These are phyloP conservation scores for Pempheris klunzingeri DNA, from an alignment of 2,797 vertebrate genomes.

Conservation along the genomic window DNA sequence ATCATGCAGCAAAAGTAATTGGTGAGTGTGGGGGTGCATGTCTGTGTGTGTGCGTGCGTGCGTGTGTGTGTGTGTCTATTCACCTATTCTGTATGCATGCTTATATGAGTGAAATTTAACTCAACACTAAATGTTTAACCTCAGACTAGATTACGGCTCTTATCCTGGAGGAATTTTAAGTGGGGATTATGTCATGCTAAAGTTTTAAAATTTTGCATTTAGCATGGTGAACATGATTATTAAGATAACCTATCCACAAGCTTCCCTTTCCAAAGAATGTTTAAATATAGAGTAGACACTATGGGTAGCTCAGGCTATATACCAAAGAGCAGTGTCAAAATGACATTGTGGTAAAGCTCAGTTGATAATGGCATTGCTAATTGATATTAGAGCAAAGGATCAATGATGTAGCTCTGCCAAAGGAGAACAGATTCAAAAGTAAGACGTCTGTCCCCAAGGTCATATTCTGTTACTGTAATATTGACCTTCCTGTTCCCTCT, in stretches of 20 bases:
- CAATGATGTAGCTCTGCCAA: slow-evolving; percentile 67
- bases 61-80: slow-evolving; percentile 12
- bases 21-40: slow-evolving; percentile 10
- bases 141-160: background rate
- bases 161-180: background rate
- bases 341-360: slow-evolving; percentile 68
- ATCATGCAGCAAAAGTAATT: slow-evolving; percentile 62
- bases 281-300: slow-evolving; percentile 25
- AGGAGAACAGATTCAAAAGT: slow-evolving; percentile 62
- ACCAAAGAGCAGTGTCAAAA: slow-evolving; percentile 60
- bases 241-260: slow-evolving; percentile 3
- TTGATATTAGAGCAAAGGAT: slow-evolving; percentile 76
- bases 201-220: background rate
- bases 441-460: slow-evolving; percentile 72
- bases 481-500: slow-evolving; percentile 75
- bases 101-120: slow-evolving; percentile 3
- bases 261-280: background rate
- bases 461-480: slow-evolving; percentile 77
- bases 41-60: slow-evolving; percentile 14
- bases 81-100: slow-evolving; percentile 13
- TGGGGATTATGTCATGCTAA: background rate
- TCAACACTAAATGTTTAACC: background rate
- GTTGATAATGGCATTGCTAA: slow-evolving; percentile 73
- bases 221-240: background rate
- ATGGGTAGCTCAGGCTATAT: slow-evolving; percentile 37